These are phyloP conservation scores for Philypnodon macrostomus DNA, from an alignment of 2,797 vertebrate genomes.

Conservation along the genomic window DNA sequence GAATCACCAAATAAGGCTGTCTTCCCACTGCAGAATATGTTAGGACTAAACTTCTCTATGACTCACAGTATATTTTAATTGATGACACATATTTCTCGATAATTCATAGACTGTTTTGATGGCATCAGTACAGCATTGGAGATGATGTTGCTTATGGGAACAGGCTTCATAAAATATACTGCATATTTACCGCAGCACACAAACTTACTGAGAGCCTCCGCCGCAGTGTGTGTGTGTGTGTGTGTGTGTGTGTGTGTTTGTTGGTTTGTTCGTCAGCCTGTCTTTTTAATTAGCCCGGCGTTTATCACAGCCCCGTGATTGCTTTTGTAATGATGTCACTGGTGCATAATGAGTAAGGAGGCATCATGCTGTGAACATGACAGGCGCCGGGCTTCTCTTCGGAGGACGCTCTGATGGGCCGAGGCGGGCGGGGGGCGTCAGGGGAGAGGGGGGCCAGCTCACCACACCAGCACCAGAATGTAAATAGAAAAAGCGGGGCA, in stretches of 20 bases:
- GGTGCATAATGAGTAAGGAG: constrained; percentile 74
- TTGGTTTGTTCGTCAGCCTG: constrained; percentile 59
- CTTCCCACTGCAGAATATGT: too few relatives aligned
- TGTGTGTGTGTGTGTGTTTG: constrained; percentile 37
- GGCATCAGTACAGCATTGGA: not conserved
- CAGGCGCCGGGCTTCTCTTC: constrained; percentile 56
- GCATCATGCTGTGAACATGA: constrained; percentile 70
- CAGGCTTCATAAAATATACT: not conserved
- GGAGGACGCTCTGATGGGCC: constrained; percentile 53
- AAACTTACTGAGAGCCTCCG: not conserved
- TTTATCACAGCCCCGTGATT: constrained; percentile 75
- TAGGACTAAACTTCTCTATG: too few relatives aligned
- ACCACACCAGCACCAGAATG: constrained; percentile 47
- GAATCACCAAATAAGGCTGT: too few relatives aligned
- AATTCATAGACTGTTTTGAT: too few relatives aligned
- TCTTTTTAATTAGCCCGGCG: constrained; percentile 76
- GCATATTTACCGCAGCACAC: constrained; percentile 7
- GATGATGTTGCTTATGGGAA: not conserved
- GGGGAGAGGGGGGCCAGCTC: constrained; percentile 21
- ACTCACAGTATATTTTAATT: too few relatives aligned
- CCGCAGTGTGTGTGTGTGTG: not conserved
- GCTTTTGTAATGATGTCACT: constrained; percentile 80
- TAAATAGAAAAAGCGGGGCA: constrained; percentile 48
- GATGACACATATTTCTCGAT: too few relatives aligned
- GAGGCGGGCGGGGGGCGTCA: constrained; percentile 33